A percentile compares a stretch with the other conserved stretches of the same genome.
Conservation (phyloP, 2,888 invertebrate genomes). For the Eutolmus rufibarbis region DNA sequence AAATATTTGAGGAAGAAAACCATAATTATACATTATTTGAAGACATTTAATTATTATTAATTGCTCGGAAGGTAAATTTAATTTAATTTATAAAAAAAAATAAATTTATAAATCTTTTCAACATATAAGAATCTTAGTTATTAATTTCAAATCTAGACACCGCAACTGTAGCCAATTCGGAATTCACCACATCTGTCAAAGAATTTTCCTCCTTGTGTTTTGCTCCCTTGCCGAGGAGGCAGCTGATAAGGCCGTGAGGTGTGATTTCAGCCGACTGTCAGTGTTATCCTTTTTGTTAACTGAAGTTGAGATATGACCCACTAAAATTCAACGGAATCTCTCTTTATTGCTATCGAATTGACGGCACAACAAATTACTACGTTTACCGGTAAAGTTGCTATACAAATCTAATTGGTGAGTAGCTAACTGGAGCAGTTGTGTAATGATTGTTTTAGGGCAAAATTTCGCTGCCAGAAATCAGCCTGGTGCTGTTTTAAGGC, state of each 20-base stretch:
- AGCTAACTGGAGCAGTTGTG: constrained; percentile 33
- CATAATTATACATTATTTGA: background rate
- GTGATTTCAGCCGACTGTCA: background rate
- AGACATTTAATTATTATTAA: background rate
- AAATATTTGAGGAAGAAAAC: background rate
- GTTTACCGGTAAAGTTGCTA: background rate
- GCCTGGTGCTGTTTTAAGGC: background rate
- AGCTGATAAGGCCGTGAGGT: background rate
- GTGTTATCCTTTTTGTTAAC: background rate
- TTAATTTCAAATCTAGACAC: background rate
- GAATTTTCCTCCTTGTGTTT: constrained; percentile 19
- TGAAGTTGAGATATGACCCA: background rate
- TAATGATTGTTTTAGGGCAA: background rate
- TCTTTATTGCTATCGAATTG: background rate
- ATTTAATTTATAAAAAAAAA: too few relatives aligned
- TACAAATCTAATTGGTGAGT: constrained; percentile 20
- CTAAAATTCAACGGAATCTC: background rate
- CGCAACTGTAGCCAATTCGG: background rate
- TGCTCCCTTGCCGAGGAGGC: background rate
- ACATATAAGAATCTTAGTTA: background rate
- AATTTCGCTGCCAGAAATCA: background rate
- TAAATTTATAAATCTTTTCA: background rate
- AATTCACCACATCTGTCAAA: background rate
- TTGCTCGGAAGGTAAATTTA: too few relatives aligned
- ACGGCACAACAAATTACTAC: background rate